A percentile compares a stretch with the other conserved stretches of the same genome.
Conservation (phyloP, 2,113 vertebrate genomes). For the Platichthys stellatus region DNA sequence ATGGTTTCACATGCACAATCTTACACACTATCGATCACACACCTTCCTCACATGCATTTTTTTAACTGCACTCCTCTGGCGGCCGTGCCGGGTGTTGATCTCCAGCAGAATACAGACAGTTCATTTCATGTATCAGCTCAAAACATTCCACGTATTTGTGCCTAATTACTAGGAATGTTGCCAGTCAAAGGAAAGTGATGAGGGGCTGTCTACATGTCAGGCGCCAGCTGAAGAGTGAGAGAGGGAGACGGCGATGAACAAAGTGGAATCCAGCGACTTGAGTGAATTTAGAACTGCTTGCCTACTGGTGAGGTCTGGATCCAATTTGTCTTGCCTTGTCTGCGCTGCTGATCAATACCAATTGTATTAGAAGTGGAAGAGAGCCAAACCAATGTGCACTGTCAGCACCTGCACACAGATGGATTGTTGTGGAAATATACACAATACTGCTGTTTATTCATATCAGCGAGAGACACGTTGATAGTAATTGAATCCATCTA, state of each 20-base stretch:
- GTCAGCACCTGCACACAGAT: slow-evolving; percentile 72
- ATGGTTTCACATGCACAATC: neutral
- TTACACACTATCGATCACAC: neutral
- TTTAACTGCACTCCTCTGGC: neutral
- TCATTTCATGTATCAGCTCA: slow-evolving; percentile 46
- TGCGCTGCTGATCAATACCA: slow-evolving; percentile 72
- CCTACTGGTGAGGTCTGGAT: slow-evolving; percentile 48
- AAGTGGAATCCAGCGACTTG: slow-evolving; percentile 43
- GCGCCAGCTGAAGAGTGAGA: slow-evolving; percentile 28
- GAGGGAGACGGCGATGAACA: slow-evolving; percentile 13
- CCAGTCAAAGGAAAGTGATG: slow-evolving; percentile 56
- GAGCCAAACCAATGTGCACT: slow-evolving; percentile 55
- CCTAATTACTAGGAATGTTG: slow-evolving; percentile 48
- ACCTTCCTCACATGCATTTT: neutral
- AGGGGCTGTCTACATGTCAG: slow-evolving; percentile 41
- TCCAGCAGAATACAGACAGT: slow-evolving; percentile 21
- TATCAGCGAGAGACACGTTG: slow-evolving; percentile 39
- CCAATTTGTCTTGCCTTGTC: slow-evolving; percentile 68
- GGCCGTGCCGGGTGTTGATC: slow-evolving; percentile 23
- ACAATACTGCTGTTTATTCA: slow-evolving; percentile 51
- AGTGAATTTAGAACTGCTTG: slow-evolving; percentile 46
- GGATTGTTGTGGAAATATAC: slow-evolving; percentile 48
- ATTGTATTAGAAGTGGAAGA: slow-evolving; percentile 72
- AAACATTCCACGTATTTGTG: slow-evolving; percentile 30
- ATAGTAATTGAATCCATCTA: slow-evolving; percentile 52